Conservation (phyloP, 35 echinoderm and acorn worm species). For the Ptychodera flava region DNA sequence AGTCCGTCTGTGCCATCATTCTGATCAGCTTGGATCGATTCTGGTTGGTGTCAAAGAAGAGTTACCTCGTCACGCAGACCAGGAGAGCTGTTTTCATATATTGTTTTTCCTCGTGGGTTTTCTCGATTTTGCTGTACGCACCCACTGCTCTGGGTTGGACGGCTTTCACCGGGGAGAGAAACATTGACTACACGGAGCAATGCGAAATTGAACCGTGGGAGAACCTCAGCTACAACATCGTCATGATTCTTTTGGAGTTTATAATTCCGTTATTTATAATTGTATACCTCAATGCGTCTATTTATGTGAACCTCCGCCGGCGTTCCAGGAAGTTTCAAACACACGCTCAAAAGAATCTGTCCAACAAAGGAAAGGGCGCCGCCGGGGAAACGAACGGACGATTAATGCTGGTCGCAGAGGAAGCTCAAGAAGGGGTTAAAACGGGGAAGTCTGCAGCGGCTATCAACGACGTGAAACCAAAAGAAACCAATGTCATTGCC, state of each 20-base stretch:
- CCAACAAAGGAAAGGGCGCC: not conserved
- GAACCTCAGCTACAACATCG: slow-evolving; percentile 10
- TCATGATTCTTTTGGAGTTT: slow-evolving; percentile 42
- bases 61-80: slow-evolving; percentile 40
- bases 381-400: not conserved
- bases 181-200: slow-evolving; percentile 12
- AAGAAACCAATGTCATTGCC: not conserved
- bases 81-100: slow-evolving; percentile 10
- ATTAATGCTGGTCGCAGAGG: not conserved
- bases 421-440: not conserved
- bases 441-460: not conserved
- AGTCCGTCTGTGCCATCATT: slow-evolving; percentile 40
- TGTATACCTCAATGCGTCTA: slow-evolving; percentile 30
- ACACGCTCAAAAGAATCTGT: too few relatives aligned
- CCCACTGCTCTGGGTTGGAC: slow-evolving; percentile 18
- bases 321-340: slow-evolving; percentile 10
- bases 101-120: slow-evolving; percentile 28
- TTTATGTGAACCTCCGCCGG: slow-evolving; percentile 42
- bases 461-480: not conserved
- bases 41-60: slow-evolving; percentile 54
- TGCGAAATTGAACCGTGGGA: slow-evolving; percentile 33
- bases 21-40: slow-evolving; percentile 67
- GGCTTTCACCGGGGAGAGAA: not conserved
- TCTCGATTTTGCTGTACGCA: slow-evolving; percentile 30
- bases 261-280: slow-evolving; percentile 35